These are phyloP conservation scores for Ceratotherium simum DNA, from an alignment of 2,113 vertebrate genomes.

Conservation along the genomic window DNA sequence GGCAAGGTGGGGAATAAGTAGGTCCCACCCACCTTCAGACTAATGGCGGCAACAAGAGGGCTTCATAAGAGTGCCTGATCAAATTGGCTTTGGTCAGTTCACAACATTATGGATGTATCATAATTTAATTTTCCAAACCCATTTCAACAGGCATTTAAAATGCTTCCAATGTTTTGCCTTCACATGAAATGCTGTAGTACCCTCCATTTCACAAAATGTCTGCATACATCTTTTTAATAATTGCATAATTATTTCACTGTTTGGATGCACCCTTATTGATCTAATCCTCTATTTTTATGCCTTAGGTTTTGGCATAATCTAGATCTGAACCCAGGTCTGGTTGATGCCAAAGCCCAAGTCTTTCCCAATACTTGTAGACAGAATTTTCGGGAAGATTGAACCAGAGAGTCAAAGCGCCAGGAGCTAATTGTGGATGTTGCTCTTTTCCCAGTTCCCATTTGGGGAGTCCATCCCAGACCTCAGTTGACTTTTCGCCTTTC, in stretches of 20 bases:
- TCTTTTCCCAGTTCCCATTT: neutral
- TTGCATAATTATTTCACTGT: neutral
- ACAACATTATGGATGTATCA: neutral
- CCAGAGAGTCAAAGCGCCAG: neutral
- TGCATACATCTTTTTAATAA: slow-evolving; percentile 8
- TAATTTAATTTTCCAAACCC: slow-evolving; percentile 2
- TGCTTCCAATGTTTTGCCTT: slow-evolving; percentile 11
- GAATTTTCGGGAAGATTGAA: slow-evolving; percentile 19
- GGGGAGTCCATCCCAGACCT: neutral
- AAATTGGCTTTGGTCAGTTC: neutral
- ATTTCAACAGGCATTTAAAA: slow-evolving; percentile 37
- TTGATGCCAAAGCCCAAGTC: neutral
- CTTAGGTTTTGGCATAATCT: slow-evolving; percentile 15
- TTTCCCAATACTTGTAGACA: neutral
- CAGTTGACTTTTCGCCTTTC: slow-evolving; percentile 4
- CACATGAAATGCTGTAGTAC: neutral
- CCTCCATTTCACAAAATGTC: neutral
- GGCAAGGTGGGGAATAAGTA: neutral
- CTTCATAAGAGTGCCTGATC: neutral
- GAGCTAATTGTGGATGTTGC: neutral
- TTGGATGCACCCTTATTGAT: neutral
- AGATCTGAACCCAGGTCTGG: neutral
- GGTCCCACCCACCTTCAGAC: neutral
- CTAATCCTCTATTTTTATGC: slow-evolving; percentile 8
- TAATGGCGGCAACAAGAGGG: neutral